phyloP scores from a whole-genome alignment of 2,888 invertebrate species.

The Catocala fraxini region DNA sequence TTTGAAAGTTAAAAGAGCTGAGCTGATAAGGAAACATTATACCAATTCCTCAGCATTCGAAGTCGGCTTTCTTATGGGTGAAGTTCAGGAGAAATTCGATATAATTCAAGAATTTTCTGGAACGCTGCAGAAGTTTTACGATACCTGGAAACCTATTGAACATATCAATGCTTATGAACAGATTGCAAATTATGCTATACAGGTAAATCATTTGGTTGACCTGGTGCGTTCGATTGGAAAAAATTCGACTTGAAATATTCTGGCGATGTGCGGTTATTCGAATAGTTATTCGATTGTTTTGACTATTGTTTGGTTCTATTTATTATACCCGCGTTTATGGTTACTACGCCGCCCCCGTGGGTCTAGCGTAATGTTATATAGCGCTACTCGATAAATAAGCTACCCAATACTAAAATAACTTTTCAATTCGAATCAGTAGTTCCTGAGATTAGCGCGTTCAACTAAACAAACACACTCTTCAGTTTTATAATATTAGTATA shows the following conservation, averaged over 20 bases:
- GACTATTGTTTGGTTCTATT: too few species aligned
- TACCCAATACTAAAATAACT: too few species aligned
- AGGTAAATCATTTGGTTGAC: conserved; percentile 68
- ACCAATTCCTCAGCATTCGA: conserved; percentile 65
- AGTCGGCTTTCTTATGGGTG: conserved; percentile 68
- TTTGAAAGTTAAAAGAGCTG: conserved; percentile 67
- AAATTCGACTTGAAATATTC: background rate
- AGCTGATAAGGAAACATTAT: conserved; percentile 64
- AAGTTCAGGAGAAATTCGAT: conserved; percentile 66
- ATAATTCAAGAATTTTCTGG: conserved; percentile 64
- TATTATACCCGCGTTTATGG: too few species aligned
- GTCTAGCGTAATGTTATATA: too few species aligned
- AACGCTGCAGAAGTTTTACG: conserved; percentile 61
- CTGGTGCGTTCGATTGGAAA: conserved; percentile 53
- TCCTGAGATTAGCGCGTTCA: too few species aligned
- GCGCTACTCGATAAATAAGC: too few species aligned
- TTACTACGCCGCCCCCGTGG: too few species aligned
- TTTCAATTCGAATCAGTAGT: too few species aligned
- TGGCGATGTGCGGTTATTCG: too few species aligned
- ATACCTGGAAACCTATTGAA: conserved; percentile 74
- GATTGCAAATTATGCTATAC: conserved; percentile 72
- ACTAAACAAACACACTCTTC: too few species aligned
- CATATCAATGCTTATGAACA: conserved; percentile 78
- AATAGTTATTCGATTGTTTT: too few species aligned
- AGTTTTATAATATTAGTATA: too few species aligned